These are phyloP conservation scores for Onychomys torridus DNA, from an alignment of 2,797 vertebrate species.

Conservation along the genomic window DNA sequence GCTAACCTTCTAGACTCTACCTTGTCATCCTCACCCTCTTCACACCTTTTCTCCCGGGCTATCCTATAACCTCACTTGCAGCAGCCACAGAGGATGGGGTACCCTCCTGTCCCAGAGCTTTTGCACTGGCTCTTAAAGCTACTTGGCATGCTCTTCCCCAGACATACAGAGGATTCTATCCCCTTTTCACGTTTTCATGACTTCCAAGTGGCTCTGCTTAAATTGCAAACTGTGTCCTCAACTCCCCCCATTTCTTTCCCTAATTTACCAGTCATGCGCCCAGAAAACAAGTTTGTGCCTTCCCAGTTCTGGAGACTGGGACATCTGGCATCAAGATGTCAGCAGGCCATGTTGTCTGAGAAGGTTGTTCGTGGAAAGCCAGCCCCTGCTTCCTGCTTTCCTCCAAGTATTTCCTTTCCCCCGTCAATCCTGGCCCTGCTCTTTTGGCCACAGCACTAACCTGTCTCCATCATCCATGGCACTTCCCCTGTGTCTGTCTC, in stretches of 20 bases:
- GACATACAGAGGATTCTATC: too few relatives aligned
- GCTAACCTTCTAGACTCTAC: neutral
- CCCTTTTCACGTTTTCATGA: neutral
- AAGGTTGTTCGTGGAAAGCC: neutral
- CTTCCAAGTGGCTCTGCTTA: neutral
- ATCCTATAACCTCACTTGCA: neutral
- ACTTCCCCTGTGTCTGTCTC: neutral
- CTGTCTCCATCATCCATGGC: neutral
- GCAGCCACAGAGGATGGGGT: neutral
- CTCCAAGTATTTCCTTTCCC: neutral
- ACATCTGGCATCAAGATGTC: neutral
- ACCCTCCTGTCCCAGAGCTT: neutral
- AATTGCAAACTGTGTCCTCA: neutral
- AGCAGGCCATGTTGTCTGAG: neutral
- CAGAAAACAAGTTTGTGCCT: neutral
- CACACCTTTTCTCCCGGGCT: too few relatives aligned
- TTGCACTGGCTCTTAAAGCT: too few relatives aligned
- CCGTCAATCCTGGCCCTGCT: neutral
- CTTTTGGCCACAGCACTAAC: neutral
- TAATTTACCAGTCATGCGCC: neutral
- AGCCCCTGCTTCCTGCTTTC: neutral
- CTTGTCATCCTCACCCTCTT: neutral
- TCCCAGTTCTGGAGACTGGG: neutral
- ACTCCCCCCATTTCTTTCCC: neutral
- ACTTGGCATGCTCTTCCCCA: neutral